phyloP scores from a whole-genome alignment of 2,888 invertebrate species.

The Drosophila macrospina region DNA sequence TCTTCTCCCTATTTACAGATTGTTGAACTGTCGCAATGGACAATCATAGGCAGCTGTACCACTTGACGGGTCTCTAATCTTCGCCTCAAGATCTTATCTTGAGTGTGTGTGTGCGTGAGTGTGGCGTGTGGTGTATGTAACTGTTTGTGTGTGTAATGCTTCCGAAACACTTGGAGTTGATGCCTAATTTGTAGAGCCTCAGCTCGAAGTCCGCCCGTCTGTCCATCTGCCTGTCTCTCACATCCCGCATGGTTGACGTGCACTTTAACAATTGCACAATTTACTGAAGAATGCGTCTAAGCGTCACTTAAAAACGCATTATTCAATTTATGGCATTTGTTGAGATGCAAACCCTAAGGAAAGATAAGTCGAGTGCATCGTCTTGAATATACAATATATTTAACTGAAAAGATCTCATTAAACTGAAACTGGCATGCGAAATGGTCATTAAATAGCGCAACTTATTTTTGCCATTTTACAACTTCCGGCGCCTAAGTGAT shows the following conservation, averaged over 20 bases:
- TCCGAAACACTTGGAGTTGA: slow-evolving; percentile 43
- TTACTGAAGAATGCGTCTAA: slow-evolving; percentile 81
- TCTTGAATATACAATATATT: slow-evolving; percentile 1
- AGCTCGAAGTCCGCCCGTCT: neutral
- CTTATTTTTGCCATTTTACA: slow-evolving; percentile 30
- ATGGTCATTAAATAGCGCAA: slow-evolving; percentile 9
- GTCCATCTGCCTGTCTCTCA: slow-evolving; percentile 1
- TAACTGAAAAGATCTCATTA: slow-evolving; percentile 16
- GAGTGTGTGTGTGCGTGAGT: slow-evolving; percentile 7
- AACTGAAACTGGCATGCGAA: slow-evolving; percentile 9
- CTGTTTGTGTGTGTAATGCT: slow-evolving; percentile 35
- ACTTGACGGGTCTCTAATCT: slow-evolving; percentile 53
- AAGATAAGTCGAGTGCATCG: slow-evolving; percentile 18
- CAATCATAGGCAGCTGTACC: slow-evolving; percentile 34
- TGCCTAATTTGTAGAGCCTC: slow-evolving; percentile 53
- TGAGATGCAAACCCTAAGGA: slow-evolving; percentile 39
- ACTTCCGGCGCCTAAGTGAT: slow-evolving; percentile 28
- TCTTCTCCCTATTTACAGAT: slow-evolving; percentile 49
- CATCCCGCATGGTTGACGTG: slow-evolving; percentile 51
- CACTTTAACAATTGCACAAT: slow-evolving; percentile 78
- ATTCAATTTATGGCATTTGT: slow-evolving; percentile 73
- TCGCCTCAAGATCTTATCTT: slow-evolving; percentile 49
- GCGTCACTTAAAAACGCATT: slow-evolving; percentile 82
- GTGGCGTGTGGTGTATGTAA: slow-evolving; percentile 17
- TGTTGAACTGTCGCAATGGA: slow-evolving; percentile 70